Percentiles rank a stretch among this genome's conserved stretches.
phyloP scores from a whole-genome alignment of 2,113 vertebrate species.

The Eretmochelys imbricata region DNA sequence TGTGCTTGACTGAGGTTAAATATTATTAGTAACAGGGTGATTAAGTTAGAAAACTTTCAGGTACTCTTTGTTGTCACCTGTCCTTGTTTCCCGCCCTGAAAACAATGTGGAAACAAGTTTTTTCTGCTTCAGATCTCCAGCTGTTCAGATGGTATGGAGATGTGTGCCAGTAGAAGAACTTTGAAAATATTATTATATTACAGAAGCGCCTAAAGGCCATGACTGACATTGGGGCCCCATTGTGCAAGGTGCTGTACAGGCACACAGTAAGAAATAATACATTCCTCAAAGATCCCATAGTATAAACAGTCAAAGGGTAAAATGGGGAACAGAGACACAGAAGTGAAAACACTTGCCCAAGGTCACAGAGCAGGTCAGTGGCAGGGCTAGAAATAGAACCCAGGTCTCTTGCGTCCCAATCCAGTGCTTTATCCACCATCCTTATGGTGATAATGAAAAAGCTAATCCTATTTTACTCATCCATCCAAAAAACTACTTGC shows the following conservation, averaged over 20 bases:
- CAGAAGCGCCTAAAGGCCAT: not conserved
- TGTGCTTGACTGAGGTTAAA: constrained; percentile 9
- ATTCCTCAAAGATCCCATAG: not conserved
- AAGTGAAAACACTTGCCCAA: not conserved
- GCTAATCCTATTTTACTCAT: not conserved
- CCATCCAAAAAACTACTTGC: not conserved
- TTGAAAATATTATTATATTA: not conserved
- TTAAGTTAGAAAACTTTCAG: constrained; percentile 9
- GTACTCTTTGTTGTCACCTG: not conserved
- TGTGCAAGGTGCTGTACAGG: not conserved
- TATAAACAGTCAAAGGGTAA: not conserved
- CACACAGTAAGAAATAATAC: rapidly evolving
- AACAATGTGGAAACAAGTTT: not conserved
- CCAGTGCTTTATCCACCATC: rapidly evolving
- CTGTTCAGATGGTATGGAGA: rapidly evolving
- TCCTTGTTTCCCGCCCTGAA: not conserved
- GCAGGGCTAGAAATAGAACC: not conserved
- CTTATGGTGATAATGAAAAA: not conserved
- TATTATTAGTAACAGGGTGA: not conserved
- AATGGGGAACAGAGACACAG: not conserved
- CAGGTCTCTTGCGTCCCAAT: not conserved
- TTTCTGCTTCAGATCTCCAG: not conserved
- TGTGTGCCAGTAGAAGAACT: not conserved
- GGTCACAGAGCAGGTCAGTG: not conserved
- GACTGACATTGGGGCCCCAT: rapidly evolving